Percentiles rank a stretch among this genome's conserved stretches.
phyloP scores from a whole-genome alignment of 2,797 vertebrate species.

The Clarias pachynema region DNA sequence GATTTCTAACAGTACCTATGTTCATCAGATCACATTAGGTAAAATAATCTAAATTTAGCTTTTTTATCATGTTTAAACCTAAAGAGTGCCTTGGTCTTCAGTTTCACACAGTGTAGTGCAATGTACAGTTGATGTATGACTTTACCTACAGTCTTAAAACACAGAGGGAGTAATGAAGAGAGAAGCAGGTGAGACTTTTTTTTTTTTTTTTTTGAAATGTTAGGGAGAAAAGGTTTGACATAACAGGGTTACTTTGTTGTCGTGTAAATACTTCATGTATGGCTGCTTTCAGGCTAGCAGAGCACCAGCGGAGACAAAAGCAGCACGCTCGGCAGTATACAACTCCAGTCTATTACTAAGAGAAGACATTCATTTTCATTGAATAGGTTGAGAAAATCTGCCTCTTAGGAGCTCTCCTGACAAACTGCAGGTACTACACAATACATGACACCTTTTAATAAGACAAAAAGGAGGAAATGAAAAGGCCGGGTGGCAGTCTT shows the following conservation, averaged over 20 bases:
- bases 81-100: not conserved
- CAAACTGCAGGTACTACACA: not conserved
- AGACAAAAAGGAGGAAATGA: constrained; percentile 3
- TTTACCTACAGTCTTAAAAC: not conserved
- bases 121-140: not conserved
- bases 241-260: constrained; percentile 41
- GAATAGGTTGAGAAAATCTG: constrained; percentile 23
- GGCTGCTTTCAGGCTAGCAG: constrained; percentile 25
- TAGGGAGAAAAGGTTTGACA: constrained; percentile 23
- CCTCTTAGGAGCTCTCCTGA: constrained; percentile 8
- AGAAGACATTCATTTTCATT: constrained; percentile 15
- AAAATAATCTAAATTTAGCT: not conserved
- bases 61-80: not conserved
- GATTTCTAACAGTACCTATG: not conserved
- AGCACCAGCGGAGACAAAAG: constrained; percentile 21
- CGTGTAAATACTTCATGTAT: constrained; percentile 44
- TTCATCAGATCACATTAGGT: not conserved
- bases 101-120: not conserved
- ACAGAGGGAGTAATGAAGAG: not conserved
- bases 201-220: constrained; percentile 1
- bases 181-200: not conserved
- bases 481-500: not conserved
- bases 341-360: not conserved
- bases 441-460: not conserved
- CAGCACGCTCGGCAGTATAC: not conserved